Evolutionary conservation across 2,113 vertebrate species (phyloP).

Genomic region (Chitala chitala): DNA sequence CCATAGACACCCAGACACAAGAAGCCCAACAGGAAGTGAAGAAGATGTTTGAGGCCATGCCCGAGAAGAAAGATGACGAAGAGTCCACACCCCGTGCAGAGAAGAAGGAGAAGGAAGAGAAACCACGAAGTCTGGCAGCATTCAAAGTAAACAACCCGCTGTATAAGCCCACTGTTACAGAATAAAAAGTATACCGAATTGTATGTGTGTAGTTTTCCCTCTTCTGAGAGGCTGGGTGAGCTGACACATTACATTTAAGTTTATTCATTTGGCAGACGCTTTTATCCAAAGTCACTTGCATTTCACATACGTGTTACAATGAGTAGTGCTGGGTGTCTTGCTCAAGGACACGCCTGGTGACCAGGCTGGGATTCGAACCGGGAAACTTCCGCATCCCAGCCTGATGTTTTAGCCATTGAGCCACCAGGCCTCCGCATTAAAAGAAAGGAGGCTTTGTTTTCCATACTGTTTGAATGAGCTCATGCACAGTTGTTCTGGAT

Average conservation of each 20-base stretch:
- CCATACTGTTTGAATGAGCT: background rate
- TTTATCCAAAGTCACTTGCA: too few relatives aligned
- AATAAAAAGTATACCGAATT: background rate
- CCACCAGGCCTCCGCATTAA: too few relatives aligned
- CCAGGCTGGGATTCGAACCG: too few relatives aligned
- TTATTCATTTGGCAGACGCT: too few relatives aligned
- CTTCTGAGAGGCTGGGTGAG: background rate
- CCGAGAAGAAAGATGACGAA: conserved; percentile 58
- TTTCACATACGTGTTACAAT: too few relatives aligned
- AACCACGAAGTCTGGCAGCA: conserved; percentile 64
- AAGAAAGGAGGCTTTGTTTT: background rate
- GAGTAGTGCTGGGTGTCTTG: too few relatives aligned
- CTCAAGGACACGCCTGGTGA: too few relatives aligned
- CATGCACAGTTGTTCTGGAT: background rate
- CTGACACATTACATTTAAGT: background rate
- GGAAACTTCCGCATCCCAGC: too few relatives aligned
- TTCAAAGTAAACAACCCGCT: conserved; percentile 57
- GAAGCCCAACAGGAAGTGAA: conserved; percentile 59
- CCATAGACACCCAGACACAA: conserved; percentile 54
- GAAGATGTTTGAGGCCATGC: conserved; percentile 30
- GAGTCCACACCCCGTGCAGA: conserved; percentile 39
- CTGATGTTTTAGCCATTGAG: too few relatives aligned
- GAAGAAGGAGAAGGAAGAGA: conserved; percentile 65
- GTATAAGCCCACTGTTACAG: background rate
- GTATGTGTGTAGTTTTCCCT: too few relatives aligned